Conservation (phyloP, 1,140 invertebrate genomes). For the Coenobita brevimanus region DNA sequence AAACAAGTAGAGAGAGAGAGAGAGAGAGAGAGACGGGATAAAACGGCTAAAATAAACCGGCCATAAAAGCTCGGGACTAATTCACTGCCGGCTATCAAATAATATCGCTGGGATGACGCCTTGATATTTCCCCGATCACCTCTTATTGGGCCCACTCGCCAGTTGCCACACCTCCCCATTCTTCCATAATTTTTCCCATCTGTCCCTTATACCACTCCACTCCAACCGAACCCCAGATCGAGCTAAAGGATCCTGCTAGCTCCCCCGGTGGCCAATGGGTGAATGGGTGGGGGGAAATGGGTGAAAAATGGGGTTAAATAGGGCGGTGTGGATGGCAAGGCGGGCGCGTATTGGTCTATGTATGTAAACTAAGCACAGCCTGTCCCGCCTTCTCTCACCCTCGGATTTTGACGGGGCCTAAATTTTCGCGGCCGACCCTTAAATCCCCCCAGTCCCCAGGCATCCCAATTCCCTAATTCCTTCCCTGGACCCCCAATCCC, state of each 20-base stretch:
- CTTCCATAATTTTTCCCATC: neutral
- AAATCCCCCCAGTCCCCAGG: too few relatives aligned
- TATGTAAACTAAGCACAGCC: slow-evolving; percentile 62
- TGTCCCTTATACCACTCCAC: neutral
- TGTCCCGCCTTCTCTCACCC: slow-evolving; percentile 54
- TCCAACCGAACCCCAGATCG: neutral
- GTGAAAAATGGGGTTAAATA: neutral
- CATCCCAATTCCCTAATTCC: neutral
- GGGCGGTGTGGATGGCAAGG: slow-evolving; percentile 25
- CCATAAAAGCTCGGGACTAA: too few relatives aligned
- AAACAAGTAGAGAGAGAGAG: too few relatives aligned
- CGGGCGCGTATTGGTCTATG: slow-evolving; percentile 57
- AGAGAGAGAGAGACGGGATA: too few relatives aligned
- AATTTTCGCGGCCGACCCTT: slow-evolving; percentile 35
- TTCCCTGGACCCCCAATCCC: too few relatives aligned
- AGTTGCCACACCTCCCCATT: slow-evolving; percentile 24
- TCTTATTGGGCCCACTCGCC: slow-evolving; percentile 47
- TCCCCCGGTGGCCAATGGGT: neutral
- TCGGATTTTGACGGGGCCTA: neutral
- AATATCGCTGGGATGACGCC: slow-evolving; percentile 59
- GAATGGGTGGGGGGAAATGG: slow-evolving; percentile 24
- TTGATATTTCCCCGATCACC: slow-evolving; percentile 65
- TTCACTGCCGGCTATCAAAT: slow-evolving; percentile 53
- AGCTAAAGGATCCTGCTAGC: neutral
- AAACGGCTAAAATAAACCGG: too few relatives aligned